phyloP scores from a whole-genome alignment of 2,113 vertebrate genomes.

The Notarius quadriscutis region DNA sequence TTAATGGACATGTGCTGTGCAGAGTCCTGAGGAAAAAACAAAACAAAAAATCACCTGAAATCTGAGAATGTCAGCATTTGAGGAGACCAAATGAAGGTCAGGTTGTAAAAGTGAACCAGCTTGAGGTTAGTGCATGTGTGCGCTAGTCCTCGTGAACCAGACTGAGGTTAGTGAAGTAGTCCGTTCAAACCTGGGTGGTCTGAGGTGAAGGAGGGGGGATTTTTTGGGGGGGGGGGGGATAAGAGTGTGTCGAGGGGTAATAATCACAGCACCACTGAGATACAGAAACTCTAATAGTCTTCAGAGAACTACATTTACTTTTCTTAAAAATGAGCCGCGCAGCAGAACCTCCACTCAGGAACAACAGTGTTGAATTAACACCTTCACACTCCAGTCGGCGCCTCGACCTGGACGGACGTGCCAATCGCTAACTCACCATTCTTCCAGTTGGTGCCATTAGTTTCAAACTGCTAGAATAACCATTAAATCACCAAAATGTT shows the following conservation, averaged over 20 bases:
- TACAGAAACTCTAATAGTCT: constrained; percentile 1
- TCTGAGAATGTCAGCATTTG: neutral
- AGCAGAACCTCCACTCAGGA: neutral
- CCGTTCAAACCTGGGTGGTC: constrained; percentile 71
- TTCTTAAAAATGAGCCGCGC: neutral
- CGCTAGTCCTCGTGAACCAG: constrained; percentile 60
- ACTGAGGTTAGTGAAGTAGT: constrained; percentile 66
- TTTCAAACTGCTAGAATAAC: constrained; percentile 20
- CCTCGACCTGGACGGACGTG: neutral
- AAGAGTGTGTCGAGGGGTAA: constrained; percentile 29
- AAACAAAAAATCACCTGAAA: neutral
- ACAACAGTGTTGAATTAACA: neutral
- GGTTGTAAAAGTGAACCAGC: constrained; percentile 16
- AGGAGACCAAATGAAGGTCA: neutral
- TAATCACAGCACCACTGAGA: constrained; percentile 27
- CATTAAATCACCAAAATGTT: neutral
- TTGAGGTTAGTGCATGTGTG: too few relatives aligned
- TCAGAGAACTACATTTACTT: neutral
- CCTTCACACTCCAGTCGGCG: neutral
- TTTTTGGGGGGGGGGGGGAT: constrained; percentile 17
- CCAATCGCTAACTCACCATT: neutral
- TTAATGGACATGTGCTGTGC: neutral
- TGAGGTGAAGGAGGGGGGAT: constrained; percentile 1
- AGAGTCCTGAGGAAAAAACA: neutral
- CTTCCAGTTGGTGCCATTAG: neutral